Conservation (phyloP, 53 echinoderm and acorn worm genomes). For the Actinopyga echinites region DNA sequence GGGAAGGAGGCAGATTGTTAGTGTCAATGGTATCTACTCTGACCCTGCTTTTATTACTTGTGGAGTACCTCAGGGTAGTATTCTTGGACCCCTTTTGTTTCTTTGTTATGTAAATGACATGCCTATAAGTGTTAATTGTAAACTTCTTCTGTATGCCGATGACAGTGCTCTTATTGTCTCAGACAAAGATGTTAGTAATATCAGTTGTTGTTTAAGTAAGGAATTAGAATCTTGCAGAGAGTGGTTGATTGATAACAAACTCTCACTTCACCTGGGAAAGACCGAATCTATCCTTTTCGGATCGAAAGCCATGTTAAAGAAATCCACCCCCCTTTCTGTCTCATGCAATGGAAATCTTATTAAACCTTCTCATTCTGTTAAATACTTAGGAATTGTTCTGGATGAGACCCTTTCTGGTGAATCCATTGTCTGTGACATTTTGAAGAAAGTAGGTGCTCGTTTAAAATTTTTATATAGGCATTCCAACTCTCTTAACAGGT, state of each 20-base stretch:
- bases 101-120: constrained; percentile 61
- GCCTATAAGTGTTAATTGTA: constrained; percentile 43
- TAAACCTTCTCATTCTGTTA: constrained; percentile 5
- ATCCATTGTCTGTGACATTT: constrained; percentile 14
- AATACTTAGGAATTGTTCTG: constrained; percentile 41
- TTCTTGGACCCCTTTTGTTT: constrained; percentile 49
- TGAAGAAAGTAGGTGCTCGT: constrained; percentile 34
- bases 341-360: constrained; percentile 41
- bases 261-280: constrained; percentile 57
- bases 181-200: constrained; percentile 1
- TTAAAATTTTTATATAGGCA: constrained; percentile 49
- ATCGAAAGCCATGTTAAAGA: constrained; percentile 32
- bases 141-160: constrained; percentile 59
- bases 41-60: constrained; percentile 28
- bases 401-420: constrained; percentile 32
- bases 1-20: constrained; percentile 50
- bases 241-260: constrained; percentile 68
- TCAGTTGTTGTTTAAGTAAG: not conserved
- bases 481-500: constrained; percentile 26
- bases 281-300: constrained; percentile 61
- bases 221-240: constrained; percentile 52
- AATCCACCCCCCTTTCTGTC: constrained; percentile 25
- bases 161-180: constrained; percentile 49
- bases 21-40: constrained; percentile 45
- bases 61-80: constrained; percentile 62